These are phyloP conservation scores for Thalpophila matura DNA, from an alignment of 2,888 invertebrate genomes.

Conservation along the genomic window DNA sequence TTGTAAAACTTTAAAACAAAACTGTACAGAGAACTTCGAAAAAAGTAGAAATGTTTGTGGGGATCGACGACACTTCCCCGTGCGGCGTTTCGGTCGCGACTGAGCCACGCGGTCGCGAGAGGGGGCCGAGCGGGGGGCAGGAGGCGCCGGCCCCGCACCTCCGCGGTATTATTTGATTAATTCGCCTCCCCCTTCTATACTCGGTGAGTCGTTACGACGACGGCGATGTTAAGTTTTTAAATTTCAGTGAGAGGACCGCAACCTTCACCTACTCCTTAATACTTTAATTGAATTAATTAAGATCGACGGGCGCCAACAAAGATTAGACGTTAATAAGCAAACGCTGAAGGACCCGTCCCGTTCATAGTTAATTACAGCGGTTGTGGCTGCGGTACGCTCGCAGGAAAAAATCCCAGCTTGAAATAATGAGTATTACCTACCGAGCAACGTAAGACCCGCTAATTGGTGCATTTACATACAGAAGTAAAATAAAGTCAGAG, in stretches of 20 bases:
- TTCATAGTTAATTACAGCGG: slow-evolving; percentile 84
- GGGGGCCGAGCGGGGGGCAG: slow-evolving; percentile 71
- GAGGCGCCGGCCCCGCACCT: slow-evolving; percentile 80
- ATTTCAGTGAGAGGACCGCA: slow-evolving; percentile 87
- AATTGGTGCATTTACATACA: slow-evolving; percentile 89
- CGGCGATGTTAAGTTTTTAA: slow-evolving; percentile 89
- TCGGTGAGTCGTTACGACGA: slow-evolving; percentile 89
- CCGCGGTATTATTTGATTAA: slow-evolving; percentile 91
- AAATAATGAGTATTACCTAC: slow-evolving; percentile 88
- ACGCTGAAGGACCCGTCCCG: slow-evolving; percentile 83
- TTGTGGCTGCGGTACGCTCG: slow-evolving; percentile 74
- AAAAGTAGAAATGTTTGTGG: slow-evolving; percentile 86
- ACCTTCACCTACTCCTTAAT: slow-evolving; percentile 89
- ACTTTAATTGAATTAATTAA: slow-evolving; percentile 89
- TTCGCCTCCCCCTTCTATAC: slow-evolving; percentile 91
- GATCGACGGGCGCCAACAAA: slow-evolving; percentile 83
- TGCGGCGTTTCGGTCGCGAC: slow-evolving; percentile 86
- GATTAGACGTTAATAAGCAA: slow-evolving; percentile 89
- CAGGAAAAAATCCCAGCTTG: slow-evolving; percentile 82
- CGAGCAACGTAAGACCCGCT: slow-evolving; percentile 85
- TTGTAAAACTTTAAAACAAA: slow-evolving; percentile 88
- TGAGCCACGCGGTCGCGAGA: slow-evolving; percentile 87
- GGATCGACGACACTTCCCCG: slow-evolving; percentile 88
- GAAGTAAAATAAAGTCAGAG: slow-evolving; percentile 84
- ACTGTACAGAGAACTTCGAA: slow-evolving; percentile 88